A percentile compares a stretch with the other conserved stretches of the same genome.
Evolutionary conservation across 2,888 invertebrate species (phyloP).

Genomic region (Teinopalpus imperialis): DNA sequence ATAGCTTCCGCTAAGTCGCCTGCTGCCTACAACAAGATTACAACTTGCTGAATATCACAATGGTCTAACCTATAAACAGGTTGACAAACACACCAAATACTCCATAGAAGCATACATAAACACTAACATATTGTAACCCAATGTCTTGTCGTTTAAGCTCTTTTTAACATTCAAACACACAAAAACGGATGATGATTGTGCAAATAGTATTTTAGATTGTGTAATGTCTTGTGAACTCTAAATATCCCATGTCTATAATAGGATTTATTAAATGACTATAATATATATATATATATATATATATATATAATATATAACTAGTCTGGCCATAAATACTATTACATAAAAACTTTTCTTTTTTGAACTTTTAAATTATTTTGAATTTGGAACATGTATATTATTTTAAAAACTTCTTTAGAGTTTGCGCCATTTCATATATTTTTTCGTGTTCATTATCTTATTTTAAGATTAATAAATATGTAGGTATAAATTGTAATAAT

Average conservation of each 20-base stretch:
- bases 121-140: slow-evolving; percentile 43
- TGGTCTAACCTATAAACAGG: slow-evolving; percentile 54
- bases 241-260: slow-evolving; percentile 64
- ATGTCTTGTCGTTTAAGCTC: slow-evolving; percentile 24
- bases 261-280: no score
- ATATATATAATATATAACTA: no score
- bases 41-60: slow-evolving; percentile 59
- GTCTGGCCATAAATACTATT: no score
- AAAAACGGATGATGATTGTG: slow-evolving; percentile 29
- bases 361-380: no score
- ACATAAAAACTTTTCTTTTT: no score
- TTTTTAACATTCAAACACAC: slow-evolving; percentile 7
- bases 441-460: no score
- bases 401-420: no score
- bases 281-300: no score
- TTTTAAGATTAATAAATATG: no score
- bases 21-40: slow-evolving; percentile 53
- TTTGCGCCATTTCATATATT: no score
- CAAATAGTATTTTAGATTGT: slow-evolving; percentile 33
- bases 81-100: slow-evolving; percentile 43
- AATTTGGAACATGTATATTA: no score
- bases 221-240: slow-evolving; percentile 40
- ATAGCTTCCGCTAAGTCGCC: slow-evolving; percentile 40
- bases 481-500: no score
- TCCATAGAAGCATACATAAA: slow-evolving; percentile 45